phyloP scores from a whole-genome alignment of 2,888 invertebrate species.

The Parasteatoda lunata region DNA sequence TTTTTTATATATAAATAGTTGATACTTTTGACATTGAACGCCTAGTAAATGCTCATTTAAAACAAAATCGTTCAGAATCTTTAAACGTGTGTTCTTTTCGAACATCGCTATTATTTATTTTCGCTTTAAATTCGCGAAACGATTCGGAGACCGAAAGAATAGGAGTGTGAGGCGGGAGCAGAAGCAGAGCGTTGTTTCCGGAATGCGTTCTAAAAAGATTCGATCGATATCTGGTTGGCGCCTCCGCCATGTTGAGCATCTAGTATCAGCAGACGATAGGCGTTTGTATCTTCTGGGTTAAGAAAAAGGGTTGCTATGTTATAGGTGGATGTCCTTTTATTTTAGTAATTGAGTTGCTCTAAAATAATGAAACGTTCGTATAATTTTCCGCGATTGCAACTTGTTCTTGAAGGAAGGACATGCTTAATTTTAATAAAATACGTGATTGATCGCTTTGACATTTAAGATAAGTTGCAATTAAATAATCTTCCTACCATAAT shows the following conservation, averaged over 20 bases:
- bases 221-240: slow-evolving; percentile 54
- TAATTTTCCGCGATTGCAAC: no score
- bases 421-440: no score
- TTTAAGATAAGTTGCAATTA: no score
- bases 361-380: no score
- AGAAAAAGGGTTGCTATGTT: background rate
- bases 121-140: slow-evolving; percentile 22
- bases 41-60: background rate
- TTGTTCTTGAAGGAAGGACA: no score
- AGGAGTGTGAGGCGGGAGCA: background rate
- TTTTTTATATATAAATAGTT: no score
- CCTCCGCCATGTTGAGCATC: slow-evolving; percentile 45
- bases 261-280: slow-evolving; percentile 12
- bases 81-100: background rate
- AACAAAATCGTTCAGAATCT: background rate
- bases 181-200: slow-evolving; percentile 40
- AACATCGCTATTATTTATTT: slow-evolving; percentile 17
- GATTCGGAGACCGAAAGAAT: slow-evolving; percentile 16
- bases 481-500: no score
- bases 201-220: slow-evolving; percentile 60
- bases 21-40: no score
- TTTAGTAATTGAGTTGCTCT: no score
- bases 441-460: no score
- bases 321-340: no score
- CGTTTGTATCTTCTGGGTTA: background rate